Evolutionary conservation across 2,888 invertebrate species (phyloP).

Genomic region (Achlya flavicornis): DNA sequence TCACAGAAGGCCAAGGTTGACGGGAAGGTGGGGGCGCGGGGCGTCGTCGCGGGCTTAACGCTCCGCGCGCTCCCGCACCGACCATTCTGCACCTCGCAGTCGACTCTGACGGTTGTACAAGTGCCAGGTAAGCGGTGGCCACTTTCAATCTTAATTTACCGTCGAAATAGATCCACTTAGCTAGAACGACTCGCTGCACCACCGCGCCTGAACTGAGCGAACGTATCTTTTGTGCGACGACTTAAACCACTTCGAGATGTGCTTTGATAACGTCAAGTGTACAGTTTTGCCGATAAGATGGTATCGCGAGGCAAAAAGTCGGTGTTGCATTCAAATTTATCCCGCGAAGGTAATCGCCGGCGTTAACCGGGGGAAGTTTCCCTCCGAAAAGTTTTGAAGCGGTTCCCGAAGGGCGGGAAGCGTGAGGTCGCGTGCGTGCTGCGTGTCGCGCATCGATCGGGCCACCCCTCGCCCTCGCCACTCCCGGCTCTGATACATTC

Average conservation of each 20-base stretch:
- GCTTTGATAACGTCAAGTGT: constrained; percentile 74
- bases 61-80: constrained; percentile 76
- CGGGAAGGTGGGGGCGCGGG: constrained; percentile 77
- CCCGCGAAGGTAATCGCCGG: constrained; percentile 67
- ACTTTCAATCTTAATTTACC: constrained; percentile 58
- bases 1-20: constrained; percentile 80
- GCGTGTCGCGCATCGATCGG: constrained; percentile 81
- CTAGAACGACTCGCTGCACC: constrained; percentile 43
- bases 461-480: constrained; percentile 76
- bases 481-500: constrained; percentile 78
- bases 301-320: constrained; percentile 53
- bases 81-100: constrained; percentile 84
- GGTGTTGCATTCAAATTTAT: constrained; percentile 64
- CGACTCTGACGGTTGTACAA: constrained; percentile 83
- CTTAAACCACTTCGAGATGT: constrained; percentile 65
- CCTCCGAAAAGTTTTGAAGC: constrained; percentile 80
- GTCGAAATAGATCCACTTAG: constrained; percentile 43
- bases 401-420: constrained; percentile 80
- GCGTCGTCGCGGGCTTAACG: constrained; percentile 74
- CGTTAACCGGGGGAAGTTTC: constrained; percentile 63
- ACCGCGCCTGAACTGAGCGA: constrained; percentile 47
- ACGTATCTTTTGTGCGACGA: constrained; percentile 63
- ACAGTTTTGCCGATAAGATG: constrained; percentile 61
- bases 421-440: constrained; percentile 74
- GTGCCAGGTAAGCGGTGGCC: constrained; percentile 82